Conservation (phyloP, 2,797 vertebrate genomes). For the Loriculus beryllinus region DNA sequence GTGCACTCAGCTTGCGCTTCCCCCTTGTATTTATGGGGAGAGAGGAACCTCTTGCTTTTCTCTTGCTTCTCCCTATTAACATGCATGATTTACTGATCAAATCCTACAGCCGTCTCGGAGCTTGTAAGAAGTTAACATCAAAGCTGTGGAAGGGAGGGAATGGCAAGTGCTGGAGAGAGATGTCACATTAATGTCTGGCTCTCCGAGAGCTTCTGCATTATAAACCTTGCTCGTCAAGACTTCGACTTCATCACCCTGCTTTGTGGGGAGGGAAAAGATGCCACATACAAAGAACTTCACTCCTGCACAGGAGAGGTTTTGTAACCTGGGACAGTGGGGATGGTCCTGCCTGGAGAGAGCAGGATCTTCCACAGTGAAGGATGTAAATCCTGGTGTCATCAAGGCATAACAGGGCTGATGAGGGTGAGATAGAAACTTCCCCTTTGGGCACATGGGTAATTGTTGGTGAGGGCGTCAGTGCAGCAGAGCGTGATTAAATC, state of each 20-base stretch:
- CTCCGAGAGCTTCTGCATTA: constrained; percentile 75
- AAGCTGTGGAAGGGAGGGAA: constrained; percentile 45
- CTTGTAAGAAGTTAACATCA: constrained; percentile 72
- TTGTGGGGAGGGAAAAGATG: neutral
- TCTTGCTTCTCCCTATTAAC: constrained; percentile 70
- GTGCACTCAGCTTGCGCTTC: neutral
- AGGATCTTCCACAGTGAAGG: neutral
- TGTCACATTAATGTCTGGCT: constrained; percentile 71
- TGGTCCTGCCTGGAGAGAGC: neutral
- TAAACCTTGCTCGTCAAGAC: constrained; percentile 66
- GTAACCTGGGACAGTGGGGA: neutral
- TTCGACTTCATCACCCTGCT: constrained; percentile 2
- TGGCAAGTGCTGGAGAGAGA: constrained; percentile 51
- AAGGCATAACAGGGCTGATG: neutral
- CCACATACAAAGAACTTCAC: neutral
- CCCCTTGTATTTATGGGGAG: constrained; percentile 58
- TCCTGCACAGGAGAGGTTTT: neutral
- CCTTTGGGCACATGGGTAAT: constrained; percentile 28
- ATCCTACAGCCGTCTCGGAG: constrained; percentile 74
- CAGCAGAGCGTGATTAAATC: constrained; percentile 32
- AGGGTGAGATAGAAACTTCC: constrained; percentile 23
- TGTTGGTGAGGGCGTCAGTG: constrained; percentile 2
- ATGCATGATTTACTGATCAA: constrained; percentile 74
- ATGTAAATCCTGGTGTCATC: neutral
- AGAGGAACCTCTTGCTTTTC: neutral